Evolutionary conservation across 2,113 vertebrate species (phyloP), one percentile per base, ranked within the genome.

Genomic region (Eolophus roseicapilla): DNA sequence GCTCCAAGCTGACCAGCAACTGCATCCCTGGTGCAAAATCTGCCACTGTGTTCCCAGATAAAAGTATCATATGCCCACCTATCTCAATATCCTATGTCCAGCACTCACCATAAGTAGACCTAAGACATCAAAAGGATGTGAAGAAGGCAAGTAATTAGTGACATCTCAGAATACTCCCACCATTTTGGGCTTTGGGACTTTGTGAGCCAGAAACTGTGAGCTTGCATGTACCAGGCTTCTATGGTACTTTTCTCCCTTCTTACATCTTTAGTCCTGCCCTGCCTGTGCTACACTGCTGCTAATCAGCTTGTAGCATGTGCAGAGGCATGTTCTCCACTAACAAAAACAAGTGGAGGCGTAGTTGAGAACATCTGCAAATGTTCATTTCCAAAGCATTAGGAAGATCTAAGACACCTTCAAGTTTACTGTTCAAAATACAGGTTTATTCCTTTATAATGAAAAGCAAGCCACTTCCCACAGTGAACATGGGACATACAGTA

Each of bases 341-440:
- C 64, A 91, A 75, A 83, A 73, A 14, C 60, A 47, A 10, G 25
- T 2, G 8, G 37, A 60, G 10, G 2, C 4, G 16, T 9, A 67
- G 21, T 27, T 62, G 35, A 55, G 29, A 71, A 41, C 0, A 5
- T 37, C 1, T 29, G 47, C 18, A 10, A 0, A 1, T 25, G 4
- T 19, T 43, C 31, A 23, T 17, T 59, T n/a, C 25, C 23, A 75
- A 80, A 92, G 25, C 17, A 24, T 17, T 2, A 62, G 16, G 44
- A 73, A 91, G 79, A 87, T 5, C 29, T 35, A 46, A 55, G 43
- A 44, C 17, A 55, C 7, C 8, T 79, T 75, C 20, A 35, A 53
- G 15, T 31, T 65, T 39, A 52, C 17, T 49, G 17, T 29, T 41
- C 52, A 43, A 86, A 85, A 80, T 29, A 37, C 5, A 44, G 1